Percentiles rank a stretch among this genome's conserved stretches.
phyloP scores from a whole-genome alignment of 2,113 vertebrate species.

The Todiramphus saurophagus region DNA sequence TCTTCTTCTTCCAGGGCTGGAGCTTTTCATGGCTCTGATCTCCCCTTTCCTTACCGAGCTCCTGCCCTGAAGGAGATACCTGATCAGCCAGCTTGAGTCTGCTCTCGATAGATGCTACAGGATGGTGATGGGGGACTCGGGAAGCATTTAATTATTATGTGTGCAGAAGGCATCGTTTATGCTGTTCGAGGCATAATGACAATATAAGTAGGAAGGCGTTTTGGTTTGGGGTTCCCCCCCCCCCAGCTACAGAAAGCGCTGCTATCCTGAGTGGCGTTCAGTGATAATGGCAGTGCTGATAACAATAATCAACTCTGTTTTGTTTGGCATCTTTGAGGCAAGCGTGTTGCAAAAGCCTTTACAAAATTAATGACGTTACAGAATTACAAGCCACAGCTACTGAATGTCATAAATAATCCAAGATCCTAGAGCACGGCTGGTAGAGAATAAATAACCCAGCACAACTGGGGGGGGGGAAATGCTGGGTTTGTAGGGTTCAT shows the following conservation, averaged over 20 bases:
- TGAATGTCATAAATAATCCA: background rate
- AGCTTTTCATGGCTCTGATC: background rate
- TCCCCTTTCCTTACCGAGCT: background rate
- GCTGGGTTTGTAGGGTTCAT: background rate
- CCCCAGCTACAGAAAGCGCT: background rate
- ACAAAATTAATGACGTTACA: background rate
- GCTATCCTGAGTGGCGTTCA: background rate
- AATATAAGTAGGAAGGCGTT: background rate
- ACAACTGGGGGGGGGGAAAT: background rate
- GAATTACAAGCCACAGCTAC: background rate
- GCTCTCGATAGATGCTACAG: background rate
- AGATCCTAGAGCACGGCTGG: background rate
- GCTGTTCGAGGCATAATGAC: background rate
- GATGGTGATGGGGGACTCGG: fast-evolving
- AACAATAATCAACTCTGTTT: background rate
- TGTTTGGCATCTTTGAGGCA: background rate
- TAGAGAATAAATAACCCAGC: background rate
- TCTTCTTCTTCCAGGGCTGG: background rate
- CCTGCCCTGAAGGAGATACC: background rate
- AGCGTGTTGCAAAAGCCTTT: background rate
- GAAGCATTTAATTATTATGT: background rate
- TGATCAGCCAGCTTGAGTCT: background rate
- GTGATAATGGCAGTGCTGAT: background rate
- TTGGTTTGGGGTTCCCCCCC: background rate
- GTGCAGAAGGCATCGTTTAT: background rate